Evolutionary conservation across 2,888 invertebrate species (phyloP).

Genomic region (Glaucopsyche alexis): DNA sequence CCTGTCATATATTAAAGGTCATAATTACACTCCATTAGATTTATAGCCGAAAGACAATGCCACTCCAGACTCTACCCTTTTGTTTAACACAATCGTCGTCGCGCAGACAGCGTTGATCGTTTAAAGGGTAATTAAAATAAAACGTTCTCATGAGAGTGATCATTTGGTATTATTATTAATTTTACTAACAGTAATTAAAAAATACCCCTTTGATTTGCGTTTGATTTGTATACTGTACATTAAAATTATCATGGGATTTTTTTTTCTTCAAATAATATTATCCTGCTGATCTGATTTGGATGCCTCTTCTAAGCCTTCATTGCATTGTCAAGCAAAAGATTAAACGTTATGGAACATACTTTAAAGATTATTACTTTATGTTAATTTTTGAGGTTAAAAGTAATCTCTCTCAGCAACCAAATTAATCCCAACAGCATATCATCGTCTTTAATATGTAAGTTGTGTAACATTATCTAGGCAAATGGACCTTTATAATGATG

Average conservation of each 20-base stretch:
- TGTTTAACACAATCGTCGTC: conserved; percentile 53
- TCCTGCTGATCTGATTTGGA: not conserved
- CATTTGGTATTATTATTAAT: conserved; percentile 62
- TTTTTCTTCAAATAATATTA: not conserved
- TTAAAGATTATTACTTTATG: not conserved
- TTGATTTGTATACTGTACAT: not conserved
- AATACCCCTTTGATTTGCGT: not conserved
- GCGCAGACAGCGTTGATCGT: conserved; percentile 65
- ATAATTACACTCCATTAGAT: conserved; percentile 75
- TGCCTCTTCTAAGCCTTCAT: not conserved
- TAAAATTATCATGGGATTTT: not conserved
- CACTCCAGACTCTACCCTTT: conserved; percentile 63
- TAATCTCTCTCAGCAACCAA: not conserved
- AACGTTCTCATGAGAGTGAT: conserved; percentile 66
- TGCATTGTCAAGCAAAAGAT: not conserved
- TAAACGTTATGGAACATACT: not conserved
- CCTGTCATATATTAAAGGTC: conserved; percentile 75
- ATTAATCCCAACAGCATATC: not conserved
- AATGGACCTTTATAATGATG: not conserved
- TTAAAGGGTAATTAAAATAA: conserved; percentile 73
- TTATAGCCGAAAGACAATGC: conserved; percentile 74
- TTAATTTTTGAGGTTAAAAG: too few relatives aligned
- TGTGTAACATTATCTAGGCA: not conserved
- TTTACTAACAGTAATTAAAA: conserved; percentile 7
- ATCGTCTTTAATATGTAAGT: not conserved